phyloP scores from a whole-genome alignment of 2,113 vertebrate genomes.

The Phocoena sinus region DNA sequence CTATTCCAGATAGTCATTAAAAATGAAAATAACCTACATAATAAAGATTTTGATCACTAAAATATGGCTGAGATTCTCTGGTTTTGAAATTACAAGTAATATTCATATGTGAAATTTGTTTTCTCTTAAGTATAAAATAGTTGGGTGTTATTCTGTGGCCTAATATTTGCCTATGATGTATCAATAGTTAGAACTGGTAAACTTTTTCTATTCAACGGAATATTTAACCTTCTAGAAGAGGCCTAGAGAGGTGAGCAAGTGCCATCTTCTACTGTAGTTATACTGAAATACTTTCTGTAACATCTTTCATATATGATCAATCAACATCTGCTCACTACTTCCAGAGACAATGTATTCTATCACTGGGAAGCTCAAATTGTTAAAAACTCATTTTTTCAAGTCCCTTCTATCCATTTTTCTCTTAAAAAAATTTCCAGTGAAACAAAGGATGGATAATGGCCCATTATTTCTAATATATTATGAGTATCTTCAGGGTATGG shows the following conservation, averaged over 20 bases:
- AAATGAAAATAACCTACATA: conserved; percentile 9
- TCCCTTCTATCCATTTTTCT: neutral
- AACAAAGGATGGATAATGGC: neutral
- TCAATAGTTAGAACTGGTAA: neutral
- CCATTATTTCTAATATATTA: neutral
- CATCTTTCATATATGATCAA: neutral
- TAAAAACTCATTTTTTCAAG: neutral
- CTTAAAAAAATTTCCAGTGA: neutral
- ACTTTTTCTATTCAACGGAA: neutral
- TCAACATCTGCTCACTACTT: neutral
- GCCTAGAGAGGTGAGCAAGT: neutral
- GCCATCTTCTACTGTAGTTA: neutral
- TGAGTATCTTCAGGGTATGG: neutral
- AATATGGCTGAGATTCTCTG: neutral
- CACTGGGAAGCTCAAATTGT: neutral
- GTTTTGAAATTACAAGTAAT: neutral
- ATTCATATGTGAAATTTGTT: neutral
- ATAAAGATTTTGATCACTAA: neutral
- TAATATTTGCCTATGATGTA: neutral
- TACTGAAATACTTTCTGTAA: neutral
- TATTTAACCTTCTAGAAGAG: neutral
- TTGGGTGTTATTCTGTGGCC: neutral
- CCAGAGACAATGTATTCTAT: neutral
- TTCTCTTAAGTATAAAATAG: neutral
- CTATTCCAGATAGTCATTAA: neutral